Evolutionary conservation across 2,888 invertebrate genomes (phyloP).

Genomic region (Sepioteuthis lessoniana): DNA sequence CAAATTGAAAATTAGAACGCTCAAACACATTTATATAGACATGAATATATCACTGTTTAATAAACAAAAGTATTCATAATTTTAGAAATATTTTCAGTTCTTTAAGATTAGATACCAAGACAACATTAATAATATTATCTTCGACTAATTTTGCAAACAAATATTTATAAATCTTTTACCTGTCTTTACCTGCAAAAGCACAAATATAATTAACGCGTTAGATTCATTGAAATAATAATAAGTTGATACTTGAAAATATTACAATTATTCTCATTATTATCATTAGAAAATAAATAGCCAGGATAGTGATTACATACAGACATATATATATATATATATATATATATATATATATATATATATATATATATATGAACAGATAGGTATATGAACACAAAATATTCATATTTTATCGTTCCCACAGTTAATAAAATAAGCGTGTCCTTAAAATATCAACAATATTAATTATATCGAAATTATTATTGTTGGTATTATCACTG

Average conservation of each 20-base stretch:
- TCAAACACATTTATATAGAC: not conserved
- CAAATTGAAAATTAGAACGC: too few species aligned
- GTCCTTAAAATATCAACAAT: not conserved
- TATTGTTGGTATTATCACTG: not conserved
- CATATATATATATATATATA: not conserved
- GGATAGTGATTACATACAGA: not conserved
- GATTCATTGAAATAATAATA: not conserved
- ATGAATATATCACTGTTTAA: not conserved
- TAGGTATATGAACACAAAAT: not conserved
- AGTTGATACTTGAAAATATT: not conserved
- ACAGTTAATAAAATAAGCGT: not conserved
- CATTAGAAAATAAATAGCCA: too few species aligned
- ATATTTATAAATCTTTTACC: not conserved
- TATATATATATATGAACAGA: not conserved
- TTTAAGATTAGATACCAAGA: not conserved
- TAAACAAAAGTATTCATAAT: not conserved
- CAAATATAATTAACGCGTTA: not conserved
- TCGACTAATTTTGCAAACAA: not conserved
- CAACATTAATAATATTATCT: not conserved
- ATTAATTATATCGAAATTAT: not conserved
- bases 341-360: not conserved
- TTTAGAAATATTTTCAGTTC: not conserved
- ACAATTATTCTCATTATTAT: not conserved
- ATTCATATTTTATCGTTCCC: not conserved
- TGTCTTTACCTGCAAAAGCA: not conserved